Evolutionary conservation across 2,888 invertebrate species (phyloP).

Genomic region (Ferdinandea cuprea): DNA sequence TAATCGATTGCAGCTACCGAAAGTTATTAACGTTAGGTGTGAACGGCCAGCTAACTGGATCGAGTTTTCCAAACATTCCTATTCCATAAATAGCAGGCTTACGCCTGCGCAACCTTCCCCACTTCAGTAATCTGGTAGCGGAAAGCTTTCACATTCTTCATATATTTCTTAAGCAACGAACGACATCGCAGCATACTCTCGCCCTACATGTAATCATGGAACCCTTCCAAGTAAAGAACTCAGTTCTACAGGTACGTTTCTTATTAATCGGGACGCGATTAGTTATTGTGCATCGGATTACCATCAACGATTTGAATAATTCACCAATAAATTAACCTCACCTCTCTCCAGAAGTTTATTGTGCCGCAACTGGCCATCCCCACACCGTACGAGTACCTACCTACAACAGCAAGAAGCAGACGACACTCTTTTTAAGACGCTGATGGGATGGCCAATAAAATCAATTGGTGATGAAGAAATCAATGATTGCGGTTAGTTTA

Average conservation of each 20-base stretch:
- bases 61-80: too few species aligned
- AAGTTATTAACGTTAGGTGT: conserved; percentile 45
- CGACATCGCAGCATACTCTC: not conserved
- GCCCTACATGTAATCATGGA: not conserved
- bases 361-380: too few species aligned
- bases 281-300: conserved; percentile 71
- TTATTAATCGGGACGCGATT: conserved; percentile 63
- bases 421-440: conserved; percentile 31
- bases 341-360: too few species aligned
- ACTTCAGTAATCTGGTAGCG: conserved; percentile 63
- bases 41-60: conserved; percentile 39
- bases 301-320: conserved; percentile 68
- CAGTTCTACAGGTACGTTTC: conserved; percentile 38
- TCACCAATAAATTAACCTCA: conserved; percentile 62
- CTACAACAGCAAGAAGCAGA: not conserved
- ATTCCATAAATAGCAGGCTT: conserved; percentile 17
- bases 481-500: conserved; percentile 59
- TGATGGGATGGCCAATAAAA: conserved; percentile 62
- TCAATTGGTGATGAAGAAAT: conserved; percentile 73
- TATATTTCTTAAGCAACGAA: conserved; percentile 16
- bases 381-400: too few species aligned
- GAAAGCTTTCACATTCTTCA: conserved; percentile 68
- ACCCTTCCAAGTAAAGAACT: conserved; percentile 11
- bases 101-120: conserved; percentile 8
- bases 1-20: conserved; percentile 52